phyloP scores from a whole-genome alignment of 2,888 invertebrate genomes.

The Tipula helvola region DNA sequence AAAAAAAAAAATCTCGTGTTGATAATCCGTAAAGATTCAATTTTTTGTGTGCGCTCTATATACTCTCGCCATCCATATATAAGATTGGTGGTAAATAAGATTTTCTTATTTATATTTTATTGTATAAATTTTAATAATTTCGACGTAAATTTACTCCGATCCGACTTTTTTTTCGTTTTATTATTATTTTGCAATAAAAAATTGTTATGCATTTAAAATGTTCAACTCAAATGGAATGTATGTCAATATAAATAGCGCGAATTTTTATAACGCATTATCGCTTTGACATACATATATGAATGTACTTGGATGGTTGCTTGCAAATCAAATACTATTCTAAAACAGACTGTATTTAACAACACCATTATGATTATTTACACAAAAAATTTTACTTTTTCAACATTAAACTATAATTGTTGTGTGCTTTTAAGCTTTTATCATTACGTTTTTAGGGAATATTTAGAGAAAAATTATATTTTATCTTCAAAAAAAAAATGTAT shows the following conservation, averaged over 20 bases:
- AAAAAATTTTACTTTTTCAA: not conserved
- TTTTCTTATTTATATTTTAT: conserved; percentile 4
- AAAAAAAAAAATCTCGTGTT: not conserved
- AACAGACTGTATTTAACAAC: not conserved
- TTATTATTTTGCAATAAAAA: not conserved
- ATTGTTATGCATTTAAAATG: not conserved
- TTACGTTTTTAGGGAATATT: not conserved
- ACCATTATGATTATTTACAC: not conserved
- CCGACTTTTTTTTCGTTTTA: not conserved
- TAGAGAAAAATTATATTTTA: not conserved
- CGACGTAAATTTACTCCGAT: not conserved
- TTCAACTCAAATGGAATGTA: not conserved
- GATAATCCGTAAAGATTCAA: not conserved
- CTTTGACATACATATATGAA: too few species aligned
- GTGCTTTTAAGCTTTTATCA: not conserved
- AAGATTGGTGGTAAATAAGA: not conserved
- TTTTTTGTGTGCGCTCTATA: not conserved
- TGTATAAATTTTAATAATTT: conserved; percentile 4
- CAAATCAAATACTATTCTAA: too few species aligned
- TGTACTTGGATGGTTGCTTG: too few species aligned
- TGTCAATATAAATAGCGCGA: not conserved
- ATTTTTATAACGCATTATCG: not conserved
- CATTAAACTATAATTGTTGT: not conserved
- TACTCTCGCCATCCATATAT: not conserved
- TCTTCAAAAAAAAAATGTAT: not conserved